Conservation (phyloP, 2,888 invertebrate species). For the Tipula helvola region DNA sequence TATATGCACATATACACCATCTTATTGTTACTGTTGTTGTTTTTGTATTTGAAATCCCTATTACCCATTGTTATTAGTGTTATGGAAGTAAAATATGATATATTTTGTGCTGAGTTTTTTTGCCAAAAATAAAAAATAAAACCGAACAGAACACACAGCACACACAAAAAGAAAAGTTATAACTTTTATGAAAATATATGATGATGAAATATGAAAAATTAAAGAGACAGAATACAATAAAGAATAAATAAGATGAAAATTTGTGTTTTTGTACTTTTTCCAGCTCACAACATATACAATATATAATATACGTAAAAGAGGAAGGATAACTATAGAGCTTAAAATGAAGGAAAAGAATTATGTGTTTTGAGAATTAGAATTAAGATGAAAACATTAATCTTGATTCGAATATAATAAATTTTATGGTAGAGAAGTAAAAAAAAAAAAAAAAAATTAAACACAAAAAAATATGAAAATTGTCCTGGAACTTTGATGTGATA, state of each 20-base stretch:
- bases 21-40: constrained; percentile 9
- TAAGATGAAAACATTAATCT: constrained; percentile 4
- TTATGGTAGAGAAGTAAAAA: background rate
- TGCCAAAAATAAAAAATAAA: background rate
- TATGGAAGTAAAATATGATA: background rate
- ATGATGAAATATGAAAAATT: constrained; percentile 4
- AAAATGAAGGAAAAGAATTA: constrained; percentile 4
- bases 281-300: background rate
- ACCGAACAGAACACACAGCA: background rate
- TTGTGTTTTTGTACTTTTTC: background rate
- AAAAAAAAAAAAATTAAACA: background rate
- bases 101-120: constrained; percentile 4
- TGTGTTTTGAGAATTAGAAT: constrained; percentile 4
- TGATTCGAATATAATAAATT: constrained; percentile 4
- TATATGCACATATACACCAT: background rate
- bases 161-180: background rate
- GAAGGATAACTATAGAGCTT: background rate
- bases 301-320: background rate
- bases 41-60: background rate
- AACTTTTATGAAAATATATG: constrained; percentile 4
- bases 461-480: background rate
- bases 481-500: background rate
- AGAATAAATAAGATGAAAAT: background rate
- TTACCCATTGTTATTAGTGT: background rate
- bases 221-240: constrained; percentile 4